A percentile compares a stretch with the other conserved stretches of the same genome.
phyloP scores from a whole-genome alignment of 2,113 vertebrate genomes.

The Uropsilus gracilis region DNA sequence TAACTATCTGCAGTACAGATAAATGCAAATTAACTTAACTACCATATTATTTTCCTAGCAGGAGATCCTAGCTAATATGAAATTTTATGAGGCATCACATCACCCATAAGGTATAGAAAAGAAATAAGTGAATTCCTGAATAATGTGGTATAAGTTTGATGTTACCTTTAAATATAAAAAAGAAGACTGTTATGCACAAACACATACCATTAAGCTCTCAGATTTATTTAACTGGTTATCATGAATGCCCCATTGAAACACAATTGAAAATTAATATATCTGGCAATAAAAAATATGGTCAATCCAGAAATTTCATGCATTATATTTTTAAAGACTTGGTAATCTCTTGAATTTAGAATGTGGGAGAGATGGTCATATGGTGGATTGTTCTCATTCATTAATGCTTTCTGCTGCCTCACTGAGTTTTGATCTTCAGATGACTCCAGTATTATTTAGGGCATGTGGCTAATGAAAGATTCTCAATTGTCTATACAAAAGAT shows the following conservation, averaged over 20 bases:
- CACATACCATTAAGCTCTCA: constrained; percentile 24
- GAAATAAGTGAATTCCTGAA: constrained; percentile 67
- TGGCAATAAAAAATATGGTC: constrained; percentile 41
- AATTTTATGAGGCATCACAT: constrained; percentile 75
- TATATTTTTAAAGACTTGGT: constrained; percentile 69
- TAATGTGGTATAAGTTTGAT: constrained; percentile 66
- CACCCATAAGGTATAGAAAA: constrained; percentile 57
- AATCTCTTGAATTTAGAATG: constrained; percentile 61
- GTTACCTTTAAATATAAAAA: constrained; percentile 72
- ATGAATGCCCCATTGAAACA: constrained; percentile 64
- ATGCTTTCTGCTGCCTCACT: constrained; percentile 59
- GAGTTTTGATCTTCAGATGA: constrained; percentile 61
- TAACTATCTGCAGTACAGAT: constrained; percentile 32
- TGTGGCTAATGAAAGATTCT: constrained; percentile 68
- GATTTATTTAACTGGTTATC: constrained; percentile 70
- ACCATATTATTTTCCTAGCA: constrained; percentile 68
- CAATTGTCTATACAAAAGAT: constrained; percentile 74
- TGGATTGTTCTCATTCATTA: constrained; percentile 56
- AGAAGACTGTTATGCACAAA: neutral
- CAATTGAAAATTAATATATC: constrained; percentile 69
- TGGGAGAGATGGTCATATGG: constrained; percentile 51
- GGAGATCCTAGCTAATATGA: constrained; percentile 60
- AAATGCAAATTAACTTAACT: constrained; percentile 54
- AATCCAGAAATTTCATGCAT: constrained; percentile 62
- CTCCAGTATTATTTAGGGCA: constrained; percentile 64